These are phyloP conservation scores for Hystrix cristata DNA, from an alignment of 2,113 vertebrate species.

Conservation along the genomic window DNA sequence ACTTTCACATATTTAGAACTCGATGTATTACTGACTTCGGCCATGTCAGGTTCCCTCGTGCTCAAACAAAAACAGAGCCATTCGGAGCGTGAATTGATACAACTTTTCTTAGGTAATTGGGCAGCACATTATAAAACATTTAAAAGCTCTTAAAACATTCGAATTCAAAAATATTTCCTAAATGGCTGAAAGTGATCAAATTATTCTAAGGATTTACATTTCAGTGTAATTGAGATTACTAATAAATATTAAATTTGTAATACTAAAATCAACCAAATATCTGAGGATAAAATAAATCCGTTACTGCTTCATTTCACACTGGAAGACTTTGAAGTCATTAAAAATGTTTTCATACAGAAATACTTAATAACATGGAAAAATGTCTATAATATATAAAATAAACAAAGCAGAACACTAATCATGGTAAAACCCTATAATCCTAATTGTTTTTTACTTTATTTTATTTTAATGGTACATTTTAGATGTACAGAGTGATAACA, in stretches of 20 bases:
- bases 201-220: not conserved
- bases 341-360: conserved; percentile 10
- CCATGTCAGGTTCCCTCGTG: rapidly evolving
- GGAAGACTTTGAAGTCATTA: not conserved
- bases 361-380: not conserved
- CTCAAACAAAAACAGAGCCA: not conserved
- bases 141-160: not conserved
- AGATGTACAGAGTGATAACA: no score
- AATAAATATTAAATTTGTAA: not conserved
- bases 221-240: not conserved
- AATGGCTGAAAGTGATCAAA: not conserved
- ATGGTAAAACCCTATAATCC: not conserved
- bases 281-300: not conserved
- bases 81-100: not conserved
- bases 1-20: not conserved
- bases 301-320: not conserved
- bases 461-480: no score
- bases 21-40: not conserved
- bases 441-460: not conserved
- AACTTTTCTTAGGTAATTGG: not conserved
- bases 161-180: not conserved
- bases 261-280: not conserved
- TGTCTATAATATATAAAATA: not conserved
- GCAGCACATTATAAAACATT: not conserved
- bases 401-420: not conserved